Conservation (phyloP, 2,888 invertebrate species). For the Nomada goodeniana region DNA sequence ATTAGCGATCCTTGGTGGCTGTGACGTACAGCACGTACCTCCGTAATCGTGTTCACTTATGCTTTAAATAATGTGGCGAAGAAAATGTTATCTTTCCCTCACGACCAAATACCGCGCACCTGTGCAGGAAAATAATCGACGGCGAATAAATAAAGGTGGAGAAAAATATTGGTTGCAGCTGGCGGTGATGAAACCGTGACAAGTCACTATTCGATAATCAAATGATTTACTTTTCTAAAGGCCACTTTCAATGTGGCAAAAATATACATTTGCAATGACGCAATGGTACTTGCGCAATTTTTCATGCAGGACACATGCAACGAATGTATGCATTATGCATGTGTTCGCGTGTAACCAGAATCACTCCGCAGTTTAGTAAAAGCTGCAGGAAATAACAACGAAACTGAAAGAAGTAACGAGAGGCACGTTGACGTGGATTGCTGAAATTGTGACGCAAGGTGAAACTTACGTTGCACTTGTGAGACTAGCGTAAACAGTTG, state of each 20-base stretch:
- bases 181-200: background rate
- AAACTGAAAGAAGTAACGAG: background rate
- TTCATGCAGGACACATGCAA: slow-evolving; percentile 5
- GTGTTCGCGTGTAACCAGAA: background rate
- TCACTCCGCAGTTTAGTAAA: background rate
- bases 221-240: background rate
- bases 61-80: background rate
- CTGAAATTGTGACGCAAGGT: background rate
- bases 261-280: background rate
- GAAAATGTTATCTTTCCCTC: background rate
- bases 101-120: background rate
- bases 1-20: slow-evolving; percentile 6
- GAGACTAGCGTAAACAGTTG: too few relatives aligned
- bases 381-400: background rate
- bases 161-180: too few relatives aligned
- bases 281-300: background rate
- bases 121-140: background rate
- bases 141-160: background rate
- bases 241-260: background rate
- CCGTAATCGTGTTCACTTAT: background rate
- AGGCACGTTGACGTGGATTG: background rate
- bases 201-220: background rate
- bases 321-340: slow-evolving; percentile 3
- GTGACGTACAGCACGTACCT: background rate
- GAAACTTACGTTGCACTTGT: background rate